Percentiles rank a stretch among this genome's conserved stretches.
Evolutionary conservation across 1,140 invertebrate genomes (phyloP).

Genomic region (Drosophila pseudoananassae): DNA sequence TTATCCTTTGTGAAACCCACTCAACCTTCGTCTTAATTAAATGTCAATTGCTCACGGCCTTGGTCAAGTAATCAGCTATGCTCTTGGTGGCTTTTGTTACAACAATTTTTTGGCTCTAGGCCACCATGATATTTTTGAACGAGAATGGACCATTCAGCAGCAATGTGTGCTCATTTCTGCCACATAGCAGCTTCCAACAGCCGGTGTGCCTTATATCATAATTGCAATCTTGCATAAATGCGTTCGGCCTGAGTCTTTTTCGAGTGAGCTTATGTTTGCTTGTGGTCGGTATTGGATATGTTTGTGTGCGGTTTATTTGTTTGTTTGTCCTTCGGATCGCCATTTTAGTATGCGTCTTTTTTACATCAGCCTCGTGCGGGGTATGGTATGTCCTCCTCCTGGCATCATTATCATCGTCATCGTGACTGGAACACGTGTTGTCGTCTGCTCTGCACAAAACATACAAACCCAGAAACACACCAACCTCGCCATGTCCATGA

Average conservation of each 20-base stretch:
- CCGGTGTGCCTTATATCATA: conserved; percentile 51
- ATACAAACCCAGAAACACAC: conserved; percentile 6
- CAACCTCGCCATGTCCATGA: conserved; percentile 68
- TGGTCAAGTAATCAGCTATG: conserved; percentile 33
- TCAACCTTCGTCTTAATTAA: conserved; percentile 9
- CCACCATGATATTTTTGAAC: conserved; percentile 13
- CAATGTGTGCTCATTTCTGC: conserved; percentile 41
- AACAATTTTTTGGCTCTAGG: conserved; percentile 10
- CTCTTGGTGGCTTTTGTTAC: conserved; percentile 24
- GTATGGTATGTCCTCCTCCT: conserved; percentile 2
- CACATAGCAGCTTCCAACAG: too few species aligned
- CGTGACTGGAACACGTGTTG: conserved; percentile 61
- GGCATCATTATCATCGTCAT: conserved; percentile 42
- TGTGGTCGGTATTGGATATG: conserved; percentile 10
- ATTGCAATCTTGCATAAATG: conserved; percentile 79
- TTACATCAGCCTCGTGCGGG: conserved; percentile 33
- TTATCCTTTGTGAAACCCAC: background rate
- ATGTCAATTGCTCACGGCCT: conserved; percentile 32
- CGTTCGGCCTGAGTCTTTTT: conserved; percentile 40
- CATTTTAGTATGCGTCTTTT: conserved; percentile 76
- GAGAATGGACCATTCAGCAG: conserved; percentile 13
- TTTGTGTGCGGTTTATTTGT: conserved; percentile 41
- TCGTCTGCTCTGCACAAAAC: conserved; percentile 13
- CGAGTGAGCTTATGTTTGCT: conserved; percentile 8
- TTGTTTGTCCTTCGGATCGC: conserved; percentile 77